Conservation (phyloP, 1,140 invertebrate genomes). For the Oncopodura yosiiana region DNA sequence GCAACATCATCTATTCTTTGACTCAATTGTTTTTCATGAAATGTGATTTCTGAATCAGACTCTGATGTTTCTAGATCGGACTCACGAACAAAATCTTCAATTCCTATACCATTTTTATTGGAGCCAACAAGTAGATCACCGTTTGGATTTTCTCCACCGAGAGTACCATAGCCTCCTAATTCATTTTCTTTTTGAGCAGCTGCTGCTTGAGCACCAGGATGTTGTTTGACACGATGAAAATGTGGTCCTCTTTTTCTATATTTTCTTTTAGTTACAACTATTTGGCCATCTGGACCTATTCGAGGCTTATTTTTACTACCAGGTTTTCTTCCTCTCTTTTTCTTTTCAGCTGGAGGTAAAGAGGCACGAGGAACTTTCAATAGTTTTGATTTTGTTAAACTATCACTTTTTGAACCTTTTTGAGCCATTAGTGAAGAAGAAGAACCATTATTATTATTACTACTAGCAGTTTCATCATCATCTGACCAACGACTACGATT, state of each 20-base stretch:
- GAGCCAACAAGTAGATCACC: constrained; percentile 7
- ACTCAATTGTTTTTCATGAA: constrained; percentile 51
- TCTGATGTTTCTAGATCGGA: constrained; percentile 72
- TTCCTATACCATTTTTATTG: constrained; percentile 39
- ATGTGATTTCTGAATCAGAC: constrained; percentile 73
- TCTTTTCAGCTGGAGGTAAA: constrained; percentile 35
- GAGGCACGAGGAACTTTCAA: too few relatives aligned
- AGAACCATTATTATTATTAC: too few relatives aligned
- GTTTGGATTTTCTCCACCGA: constrained; percentile 17
- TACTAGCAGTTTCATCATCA: too few relatives aligned
- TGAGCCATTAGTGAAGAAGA: too few relatives aligned
- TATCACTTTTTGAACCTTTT: too few relatives aligned
- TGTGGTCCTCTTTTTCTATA: too few relatives aligned
- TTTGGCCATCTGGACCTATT: too few relatives aligned
- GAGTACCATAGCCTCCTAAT: constrained; percentile 1
- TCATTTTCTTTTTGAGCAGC: background rate
- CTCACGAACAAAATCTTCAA: constrained; percentile 48
- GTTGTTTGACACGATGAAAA: too few relatives aligned
- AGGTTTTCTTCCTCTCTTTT: constrained; percentile 43
- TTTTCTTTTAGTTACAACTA: too few relatives aligned
- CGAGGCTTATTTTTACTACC: too few relatives aligned
- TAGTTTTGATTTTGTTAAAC: too few relatives aligned
- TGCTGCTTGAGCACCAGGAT: background rate
- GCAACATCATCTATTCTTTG: constrained; percentile 11
- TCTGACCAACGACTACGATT: too few relatives aligned